A percentile compares a stretch with the other conserved stretches of the same genome.
Evolutionary conservation across 2,888 invertebrate species (phyloP).

Genomic region (Agrilus cyanescens): DNA sequence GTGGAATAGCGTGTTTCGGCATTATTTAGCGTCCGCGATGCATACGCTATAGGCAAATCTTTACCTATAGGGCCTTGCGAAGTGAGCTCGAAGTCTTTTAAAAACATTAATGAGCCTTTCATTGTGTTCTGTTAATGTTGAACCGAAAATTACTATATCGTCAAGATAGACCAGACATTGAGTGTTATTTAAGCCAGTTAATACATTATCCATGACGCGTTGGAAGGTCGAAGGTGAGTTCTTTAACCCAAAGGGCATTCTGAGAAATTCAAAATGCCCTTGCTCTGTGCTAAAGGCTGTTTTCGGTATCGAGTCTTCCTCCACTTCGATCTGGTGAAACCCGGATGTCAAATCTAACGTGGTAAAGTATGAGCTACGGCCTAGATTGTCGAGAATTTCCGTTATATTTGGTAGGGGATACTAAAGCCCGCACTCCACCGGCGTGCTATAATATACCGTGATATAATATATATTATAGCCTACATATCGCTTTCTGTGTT

Average conservation of each 20-base stretch:
- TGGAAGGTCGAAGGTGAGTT: slow-evolving; percentile 22
- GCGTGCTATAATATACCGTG: too few relatives aligned
- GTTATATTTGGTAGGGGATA: slow-evolving; percentile 19
- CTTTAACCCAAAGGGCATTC: slow-evolving; percentile 21
- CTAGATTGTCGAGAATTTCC: slow-evolving; percentile 21
- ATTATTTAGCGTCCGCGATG: slow-evolving; percentile 10
- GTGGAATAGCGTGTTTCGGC: too few relatives aligned
- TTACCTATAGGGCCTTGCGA: slow-evolving; percentile 14
- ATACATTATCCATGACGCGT: slow-evolving; percentile 20
- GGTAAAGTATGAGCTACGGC: slow-evolving; percentile 12
- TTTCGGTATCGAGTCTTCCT: slow-evolving; percentile 9
- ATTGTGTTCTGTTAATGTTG: slow-evolving; percentile 18
- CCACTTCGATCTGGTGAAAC: slow-evolving; percentile 3
- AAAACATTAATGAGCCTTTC: slow-evolving; percentile 7
- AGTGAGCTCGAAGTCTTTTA: slow-evolving; percentile 4
- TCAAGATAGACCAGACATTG: slow-evolving; percentile 26
- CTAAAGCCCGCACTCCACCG: too few relatives aligned
- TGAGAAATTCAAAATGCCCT: slow-evolving; percentile 17
- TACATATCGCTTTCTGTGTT: too few relatives aligned
- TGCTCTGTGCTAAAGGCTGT: slow-evolving; percentile 16
- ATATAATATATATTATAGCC: too few relatives aligned
- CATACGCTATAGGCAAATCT: slow-evolving; percentile 15
- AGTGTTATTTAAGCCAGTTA: slow-evolving; percentile 17
- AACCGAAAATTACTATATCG: slow-evolving; percentile 22
- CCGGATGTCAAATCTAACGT: slow-evolving; percentile 12